Conservation (phyloP, 2,113 vertebrate genomes). For the Copsychus sechellarum region DNA sequence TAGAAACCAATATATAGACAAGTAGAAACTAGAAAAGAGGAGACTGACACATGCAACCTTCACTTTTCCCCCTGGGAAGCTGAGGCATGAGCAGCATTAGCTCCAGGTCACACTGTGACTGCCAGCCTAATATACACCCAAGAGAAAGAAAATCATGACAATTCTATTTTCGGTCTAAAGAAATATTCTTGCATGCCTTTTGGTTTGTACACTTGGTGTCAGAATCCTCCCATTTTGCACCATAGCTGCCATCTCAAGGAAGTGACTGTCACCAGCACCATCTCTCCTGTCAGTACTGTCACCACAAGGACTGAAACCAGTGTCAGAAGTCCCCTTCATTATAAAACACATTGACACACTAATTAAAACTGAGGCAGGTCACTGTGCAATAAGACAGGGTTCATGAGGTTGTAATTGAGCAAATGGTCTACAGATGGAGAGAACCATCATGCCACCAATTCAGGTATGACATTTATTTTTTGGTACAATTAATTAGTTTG, state of each 20-base stretch:
- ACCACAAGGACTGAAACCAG: background rate
- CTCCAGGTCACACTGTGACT: background rate
- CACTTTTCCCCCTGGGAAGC: background rate
- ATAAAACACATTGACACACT: background rate
- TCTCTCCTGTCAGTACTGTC: background rate
- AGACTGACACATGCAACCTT: background rate
- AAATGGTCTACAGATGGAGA: background rate
- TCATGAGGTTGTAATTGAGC: background rate
- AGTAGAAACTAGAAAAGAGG: background rate
- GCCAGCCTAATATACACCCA: background rate
- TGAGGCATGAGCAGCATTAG: background rate
- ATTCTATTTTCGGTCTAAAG: background rate
- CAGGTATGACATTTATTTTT: background rate
- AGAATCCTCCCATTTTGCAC: background rate
- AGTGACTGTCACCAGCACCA: background rate
- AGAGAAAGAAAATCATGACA: background rate
- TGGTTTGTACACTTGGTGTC: background rate
- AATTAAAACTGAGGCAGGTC: background rate
- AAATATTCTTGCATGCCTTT: background rate
- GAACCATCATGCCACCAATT: background rate
- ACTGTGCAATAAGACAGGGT: background rate
- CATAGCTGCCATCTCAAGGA: background rate
- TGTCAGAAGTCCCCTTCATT: background rate
- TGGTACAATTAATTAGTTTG: background rate
- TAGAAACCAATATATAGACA: background rate